Evolutionary conservation across 2,888 invertebrate species (phyloP).

Genomic region (Dynastes maya): DNA sequence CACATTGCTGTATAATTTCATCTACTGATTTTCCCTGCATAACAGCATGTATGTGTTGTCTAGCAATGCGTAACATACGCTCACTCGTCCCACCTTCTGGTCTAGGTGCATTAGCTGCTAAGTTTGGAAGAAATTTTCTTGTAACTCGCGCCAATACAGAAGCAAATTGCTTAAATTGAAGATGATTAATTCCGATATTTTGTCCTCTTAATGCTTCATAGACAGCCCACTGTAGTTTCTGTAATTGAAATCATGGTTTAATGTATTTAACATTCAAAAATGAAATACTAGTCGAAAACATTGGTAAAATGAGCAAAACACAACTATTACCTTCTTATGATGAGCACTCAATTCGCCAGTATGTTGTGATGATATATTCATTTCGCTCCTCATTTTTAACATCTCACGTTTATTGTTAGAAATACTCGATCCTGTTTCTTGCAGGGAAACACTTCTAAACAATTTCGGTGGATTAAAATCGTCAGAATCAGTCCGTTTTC

Average conservation of each 20-base stretch:
- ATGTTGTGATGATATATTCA: constrained; percentile 68
- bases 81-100: constrained; percentile 80
- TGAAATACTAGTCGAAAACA: background rate
- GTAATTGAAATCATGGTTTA: constrained; percentile 47
- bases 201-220: constrained; percentile 82
- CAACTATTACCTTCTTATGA: constrained; percentile 75
- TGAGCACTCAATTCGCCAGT: constrained; percentile 74
- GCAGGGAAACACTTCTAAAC: constrained; percentile 73
- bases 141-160: constrained; percentile 79
- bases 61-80: constrained; percentile 81
- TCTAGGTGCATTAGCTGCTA: constrained; percentile 68
- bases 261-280: no score
- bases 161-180: constrained; percentile 82
- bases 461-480: constrained; percentile 69
- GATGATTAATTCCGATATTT: constrained; percentile 80
- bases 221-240: constrained; percentile 89
- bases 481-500: constrained; percentile 71
- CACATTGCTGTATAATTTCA: constrained; percentile 73
- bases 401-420: constrained; percentile 57
- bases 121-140: constrained; percentile 76
- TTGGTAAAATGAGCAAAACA: background rate
- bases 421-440: constrained; percentile 12
- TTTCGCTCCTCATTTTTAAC: constrained; percentile 66
- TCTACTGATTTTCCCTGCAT: constrained; percentile 78
- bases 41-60: constrained; percentile 77